Conservation (phyloP, 2,113 vertebrate species). For the Oenanthe oenanthe region DNA sequence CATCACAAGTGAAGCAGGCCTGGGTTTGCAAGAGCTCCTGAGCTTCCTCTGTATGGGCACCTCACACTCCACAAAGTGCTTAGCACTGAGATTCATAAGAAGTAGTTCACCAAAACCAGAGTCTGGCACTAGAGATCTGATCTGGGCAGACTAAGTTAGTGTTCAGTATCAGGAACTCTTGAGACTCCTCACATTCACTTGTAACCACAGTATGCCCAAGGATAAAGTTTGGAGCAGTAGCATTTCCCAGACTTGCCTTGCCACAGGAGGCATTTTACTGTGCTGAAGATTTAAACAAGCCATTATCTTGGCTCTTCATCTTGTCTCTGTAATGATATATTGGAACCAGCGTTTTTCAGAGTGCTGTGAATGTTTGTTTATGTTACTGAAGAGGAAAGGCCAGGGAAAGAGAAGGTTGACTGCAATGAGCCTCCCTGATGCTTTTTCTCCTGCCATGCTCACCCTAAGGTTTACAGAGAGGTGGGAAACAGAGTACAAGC, state of each 20-base stretch:
- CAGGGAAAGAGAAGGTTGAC: background rate
- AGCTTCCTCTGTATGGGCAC: rapidly evolving
- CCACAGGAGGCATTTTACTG: background rate
- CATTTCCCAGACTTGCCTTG: background rate
- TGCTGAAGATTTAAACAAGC: too few species aligned
- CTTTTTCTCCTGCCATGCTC: background rate
- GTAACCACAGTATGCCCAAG: background rate
- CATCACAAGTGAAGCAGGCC: background rate
- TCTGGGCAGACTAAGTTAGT: background rate
- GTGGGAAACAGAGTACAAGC: background rate
- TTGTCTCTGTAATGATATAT: background rate
- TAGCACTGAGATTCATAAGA: background rate
- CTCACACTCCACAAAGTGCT: background rate
- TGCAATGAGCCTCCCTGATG: background rate
- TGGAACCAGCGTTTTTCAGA: rapidly evolving
- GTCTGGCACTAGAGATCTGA: background rate
- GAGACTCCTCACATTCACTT: background rate
- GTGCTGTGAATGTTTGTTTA: background rate
- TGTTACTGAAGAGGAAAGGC: background rate
- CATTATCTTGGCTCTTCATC: background rate
- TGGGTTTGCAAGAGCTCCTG: background rate
- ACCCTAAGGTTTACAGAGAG: background rate
- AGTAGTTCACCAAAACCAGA: background rate
- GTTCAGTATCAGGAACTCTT: background rate
- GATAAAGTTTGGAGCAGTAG: background rate